Conservation (phyloP, 2,113 vertebrate genomes). For the Heteronetta atricapilla region DNA sequence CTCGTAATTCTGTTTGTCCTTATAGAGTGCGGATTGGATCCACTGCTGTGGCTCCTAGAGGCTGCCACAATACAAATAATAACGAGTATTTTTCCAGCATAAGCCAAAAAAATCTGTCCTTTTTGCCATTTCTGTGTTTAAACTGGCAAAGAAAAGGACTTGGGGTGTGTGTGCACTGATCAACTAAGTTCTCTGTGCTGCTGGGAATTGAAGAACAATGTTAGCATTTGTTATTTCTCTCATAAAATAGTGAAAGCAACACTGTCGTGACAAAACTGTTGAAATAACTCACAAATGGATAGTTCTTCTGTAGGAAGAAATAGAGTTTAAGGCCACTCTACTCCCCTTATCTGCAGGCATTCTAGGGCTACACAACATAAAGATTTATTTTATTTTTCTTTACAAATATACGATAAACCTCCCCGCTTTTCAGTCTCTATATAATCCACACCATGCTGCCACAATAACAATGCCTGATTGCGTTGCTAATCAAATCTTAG, state of each 20-base stretch:
- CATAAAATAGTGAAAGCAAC: neutral
- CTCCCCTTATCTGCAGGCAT: neutral
- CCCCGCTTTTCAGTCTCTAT: neutral
- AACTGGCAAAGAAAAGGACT: neutral
- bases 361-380: neutral
- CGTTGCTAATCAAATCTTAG: slow-evolving; percentile 22
- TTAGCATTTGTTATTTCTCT: neutral
- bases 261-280: neutral
- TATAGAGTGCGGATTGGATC: neutral
- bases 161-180: neutral
- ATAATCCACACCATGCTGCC: neutral
- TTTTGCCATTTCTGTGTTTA: slow-evolving; percentile 6
- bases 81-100: neutral
- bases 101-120: neutral
- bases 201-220: slow-evolving; percentile 6
- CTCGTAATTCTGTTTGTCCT: slow-evolving; percentile 1
- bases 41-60: neutral
- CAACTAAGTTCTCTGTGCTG: neutral
- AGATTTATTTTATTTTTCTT: neutral
- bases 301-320: neutral
- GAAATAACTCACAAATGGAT: neutral
- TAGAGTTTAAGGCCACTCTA: neutral
- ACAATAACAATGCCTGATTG: neutral
- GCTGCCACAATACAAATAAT: neutral
- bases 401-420: neutral